Evolutionary conservation across 2,797 vertebrate genomes (phyloP).

Genomic region (Allobates femoralis): DNA sequence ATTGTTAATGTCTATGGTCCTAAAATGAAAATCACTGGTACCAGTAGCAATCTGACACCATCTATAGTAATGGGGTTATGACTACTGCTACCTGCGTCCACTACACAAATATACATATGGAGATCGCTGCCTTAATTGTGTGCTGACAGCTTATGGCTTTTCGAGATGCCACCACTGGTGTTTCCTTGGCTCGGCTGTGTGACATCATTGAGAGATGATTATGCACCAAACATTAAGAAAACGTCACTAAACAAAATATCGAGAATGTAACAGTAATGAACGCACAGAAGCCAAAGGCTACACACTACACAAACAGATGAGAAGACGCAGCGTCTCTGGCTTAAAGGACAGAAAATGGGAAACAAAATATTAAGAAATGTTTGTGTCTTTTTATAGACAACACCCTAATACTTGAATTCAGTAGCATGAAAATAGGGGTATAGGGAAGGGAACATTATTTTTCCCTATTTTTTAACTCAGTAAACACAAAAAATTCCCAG

Average conservation of each 20-base stretch:
- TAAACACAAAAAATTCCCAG: not conserved
- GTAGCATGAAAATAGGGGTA: not conserved
- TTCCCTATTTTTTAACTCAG: no score
- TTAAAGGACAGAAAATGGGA: not conserved
- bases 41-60: not conserved
- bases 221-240: not conserved
- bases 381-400: not conserved
- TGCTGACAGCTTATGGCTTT: constrained; percentile 20
- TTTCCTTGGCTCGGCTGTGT: constrained; percentile 33
- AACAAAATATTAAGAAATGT: not conserved
- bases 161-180: not conserved
- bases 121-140: not conserved
- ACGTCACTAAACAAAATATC: not conserved
- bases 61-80: not conserved
- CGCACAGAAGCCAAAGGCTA: not conserved
- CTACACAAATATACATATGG: not conserved
- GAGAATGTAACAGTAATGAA: constrained; percentile 3
- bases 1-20: no score
- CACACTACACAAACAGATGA: not conserved
- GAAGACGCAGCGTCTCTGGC: not conserved
- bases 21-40: no score
- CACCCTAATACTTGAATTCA: not conserved
- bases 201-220: constrained; percentile 13
- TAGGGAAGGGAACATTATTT: no score
- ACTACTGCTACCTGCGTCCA: not conserved